Evolutionary conservation across 2,113 vertebrate species (phyloP), one percentile per base, ranked within the genome.

Genomic region (Corynorhinus townsendii): DNA sequence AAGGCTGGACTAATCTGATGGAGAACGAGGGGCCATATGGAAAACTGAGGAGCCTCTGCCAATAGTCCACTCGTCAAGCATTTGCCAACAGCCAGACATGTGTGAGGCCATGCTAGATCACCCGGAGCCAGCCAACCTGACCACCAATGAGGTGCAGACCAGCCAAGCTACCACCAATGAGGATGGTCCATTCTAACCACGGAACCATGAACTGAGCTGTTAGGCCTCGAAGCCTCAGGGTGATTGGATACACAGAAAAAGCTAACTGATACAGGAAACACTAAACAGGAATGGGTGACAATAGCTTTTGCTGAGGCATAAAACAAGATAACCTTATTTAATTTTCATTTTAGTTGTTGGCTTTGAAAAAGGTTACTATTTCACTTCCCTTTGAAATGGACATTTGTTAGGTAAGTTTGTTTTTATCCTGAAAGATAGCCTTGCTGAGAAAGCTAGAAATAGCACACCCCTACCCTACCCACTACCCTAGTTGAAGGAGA

Each of bases 381-480:
- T 73, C 24, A 81, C 19, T 79, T 64, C 52, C 15, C 20, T 77
- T 66, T 38, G 76, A 86, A 89, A 83, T 45, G 6, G 30, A 10
- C 15, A 43, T 75, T 89, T n/a, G 45, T 64, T 30, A 73, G 72
- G 3, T 54, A 72, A 24, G 14, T 75, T 77, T 83, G 4, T 47
- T 94, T 82, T 84, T 30, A 75, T 7, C 7, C 33, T 80, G 40
- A 47, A 81, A 92, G 66, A 76, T 59, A 45, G 17, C 47, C 45
- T 62, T 90, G 30, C 38, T 81, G 5, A 72, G 43, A 71, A 90
- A 54, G 11, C 3, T 43, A 82, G 16, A 49, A 71, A 35, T 54
- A 72, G 24, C 10, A 54, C 0, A 81, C 54, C 2, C 20, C 54
- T 22, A 12, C 0, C 17, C 26, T 15, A n/a, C 1, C 72, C 1